Base-by-base conservation (phyloP, 2,888 invertebrate species). In the Noctua pronuba region DNA sequence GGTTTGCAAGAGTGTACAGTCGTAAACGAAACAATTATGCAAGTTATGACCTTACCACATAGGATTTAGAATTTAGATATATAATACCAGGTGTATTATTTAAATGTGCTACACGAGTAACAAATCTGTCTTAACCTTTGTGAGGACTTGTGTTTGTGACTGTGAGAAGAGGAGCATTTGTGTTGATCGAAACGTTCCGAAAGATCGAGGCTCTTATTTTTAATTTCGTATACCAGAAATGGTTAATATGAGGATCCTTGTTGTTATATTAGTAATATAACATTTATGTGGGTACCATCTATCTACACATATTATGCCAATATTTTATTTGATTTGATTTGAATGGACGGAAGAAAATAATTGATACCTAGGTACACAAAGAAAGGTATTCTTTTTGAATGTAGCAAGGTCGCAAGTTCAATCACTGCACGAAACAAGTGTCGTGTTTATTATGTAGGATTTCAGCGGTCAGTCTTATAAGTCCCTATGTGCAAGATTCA, bases 1-100 rank as follows among this genome's bases (percentile, higher is more conserved):
- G 77, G 71, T 76, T 80, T 31, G 68, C 72, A 62, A 77, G 35
- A 49, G 65, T 58, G 74, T 84, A 82, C 79, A 71, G 58, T 77
- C 64, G 35, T 38, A n/a, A 74, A 84, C 75, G 84, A 83, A 80
- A 71, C 69, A 69, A 49, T 73, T 64, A 41, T 67, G 52, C 16
- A 52, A 68, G 21, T 62, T 18, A 49, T 13, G n/a, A 28, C 2
- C 28, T 73, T 31, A 31, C 21, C 31, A 31, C 8, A 31, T 18
- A 3, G 0, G 60, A 60, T 18, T 31, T 60, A 62, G 31, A 60
- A 58, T 58, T 28, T 18, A 28, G 18, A 60, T 13, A 58, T 58
- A 28, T 28, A 4, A 38, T 41, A 6, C 7, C 7, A 8, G 1
- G 60, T 4, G 21, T 28, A 66, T 21, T 66, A 66, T 28, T 52